Conservation (phyloP, 1,140 invertebrate genomes). For the Daktulosphaira vitifoliae region DNA sequence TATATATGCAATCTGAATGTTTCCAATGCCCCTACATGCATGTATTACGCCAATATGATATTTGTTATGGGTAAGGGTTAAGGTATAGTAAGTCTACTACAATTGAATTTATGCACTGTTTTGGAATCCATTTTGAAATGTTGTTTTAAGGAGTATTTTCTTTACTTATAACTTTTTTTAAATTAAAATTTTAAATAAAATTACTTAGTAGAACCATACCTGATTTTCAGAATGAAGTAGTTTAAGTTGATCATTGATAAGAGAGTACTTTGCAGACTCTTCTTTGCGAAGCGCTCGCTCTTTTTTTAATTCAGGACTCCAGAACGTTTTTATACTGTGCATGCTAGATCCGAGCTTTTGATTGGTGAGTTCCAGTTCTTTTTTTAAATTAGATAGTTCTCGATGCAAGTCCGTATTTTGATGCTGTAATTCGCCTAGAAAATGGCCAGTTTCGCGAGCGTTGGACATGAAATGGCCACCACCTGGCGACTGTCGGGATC, state of each 20-base stretch:
- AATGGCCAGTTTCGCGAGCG: constrained; percentile 45
- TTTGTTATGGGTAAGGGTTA: too few relatives aligned
- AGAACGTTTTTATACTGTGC: constrained; percentile 99
- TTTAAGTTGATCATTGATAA: constrained; percentile 95
- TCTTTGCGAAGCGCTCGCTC: constrained; percentile 92
- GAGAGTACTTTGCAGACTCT: constrained; percentile 92
- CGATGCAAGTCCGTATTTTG: constrained; percentile 91
- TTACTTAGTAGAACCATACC: constrained; percentile 56
- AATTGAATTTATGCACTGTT: too few relatives aligned
- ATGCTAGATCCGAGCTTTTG: constrained; percentile 97
- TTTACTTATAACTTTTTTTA: too few relatives aligned
- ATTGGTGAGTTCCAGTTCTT: constrained; percentile 92
- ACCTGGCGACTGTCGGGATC: constrained; percentile 65
- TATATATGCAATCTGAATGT: too few relatives aligned
- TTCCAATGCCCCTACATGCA: too few relatives aligned
- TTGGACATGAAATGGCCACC: constrained; percentile 49
- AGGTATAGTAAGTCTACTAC: too few relatives aligned
- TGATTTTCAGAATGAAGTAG: constrained; percentile 94
- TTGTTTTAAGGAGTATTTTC: too few relatives aligned
- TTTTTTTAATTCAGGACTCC: constrained; percentile 98
- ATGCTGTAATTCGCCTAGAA: constrained; percentile 86
- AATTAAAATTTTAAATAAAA: too few relatives aligned
- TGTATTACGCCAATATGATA: too few relatives aligned
- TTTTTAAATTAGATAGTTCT: constrained; percentile 92
- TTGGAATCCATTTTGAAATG: too few relatives aligned